A percentile compares a stretch with the other conserved stretches of the same genome.
These are phyloP conservation scores for Melierax canorus DNA, from an alignment of 2,113 vertebrate genomes.

Conservation along the genomic window DNA sequence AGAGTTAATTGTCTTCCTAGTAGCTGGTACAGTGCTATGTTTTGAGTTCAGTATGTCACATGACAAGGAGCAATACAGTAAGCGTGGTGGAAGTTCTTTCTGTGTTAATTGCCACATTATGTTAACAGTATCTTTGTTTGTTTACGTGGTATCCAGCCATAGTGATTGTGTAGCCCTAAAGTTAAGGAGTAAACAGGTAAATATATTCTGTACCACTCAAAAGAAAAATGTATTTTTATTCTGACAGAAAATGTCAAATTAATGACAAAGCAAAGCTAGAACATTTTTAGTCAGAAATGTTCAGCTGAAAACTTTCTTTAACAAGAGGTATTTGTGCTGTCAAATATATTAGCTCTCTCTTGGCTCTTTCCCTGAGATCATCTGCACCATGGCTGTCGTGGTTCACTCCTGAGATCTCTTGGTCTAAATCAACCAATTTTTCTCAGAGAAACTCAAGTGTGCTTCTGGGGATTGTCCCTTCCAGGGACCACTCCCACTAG, in stretches of 20 bases:
- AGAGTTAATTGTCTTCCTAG: too few species aligned
- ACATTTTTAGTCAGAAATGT: background rate
- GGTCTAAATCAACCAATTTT: background rate
- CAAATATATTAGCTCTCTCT: background rate
- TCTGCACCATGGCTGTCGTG: background rate
- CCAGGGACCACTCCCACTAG: background rate
- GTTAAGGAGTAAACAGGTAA: background rate
- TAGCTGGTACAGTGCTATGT: too few species aligned
- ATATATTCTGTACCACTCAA: background rate
- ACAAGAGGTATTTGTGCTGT: background rate
- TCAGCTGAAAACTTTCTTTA: background rate
- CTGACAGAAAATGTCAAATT: background rate
- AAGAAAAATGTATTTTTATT: background rate
- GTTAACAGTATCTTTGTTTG: background rate
- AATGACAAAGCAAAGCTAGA: background rate
- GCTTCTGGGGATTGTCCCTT: background rate
- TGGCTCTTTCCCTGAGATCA: accelerated
- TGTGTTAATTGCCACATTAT: background rate
- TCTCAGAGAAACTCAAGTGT: background rate
- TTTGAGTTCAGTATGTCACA: too few species aligned
- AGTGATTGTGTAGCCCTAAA: background rate
- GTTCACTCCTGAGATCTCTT: background rate
- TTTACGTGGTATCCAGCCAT: background rate
- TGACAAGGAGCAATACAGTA: background rate
- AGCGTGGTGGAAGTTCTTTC: background rate